phyloP scores from a whole-genome alignment of 2,888 invertebrate genomes.

The Campoletis raptor region DNA sequence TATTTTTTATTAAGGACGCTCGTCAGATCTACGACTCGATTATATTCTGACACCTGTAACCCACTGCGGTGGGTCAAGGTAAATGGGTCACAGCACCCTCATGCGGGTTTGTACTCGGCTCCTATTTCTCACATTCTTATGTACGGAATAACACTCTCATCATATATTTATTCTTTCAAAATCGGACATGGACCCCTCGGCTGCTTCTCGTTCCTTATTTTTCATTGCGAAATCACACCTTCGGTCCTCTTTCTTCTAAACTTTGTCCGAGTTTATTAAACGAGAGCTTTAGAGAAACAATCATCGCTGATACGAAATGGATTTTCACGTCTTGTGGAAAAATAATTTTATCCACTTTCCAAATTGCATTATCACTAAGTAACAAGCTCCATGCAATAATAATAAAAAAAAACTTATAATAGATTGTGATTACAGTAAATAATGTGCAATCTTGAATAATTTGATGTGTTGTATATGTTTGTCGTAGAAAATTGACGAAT shows the following conservation, averaged over 20 bases:
- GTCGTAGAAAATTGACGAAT: not conserved
- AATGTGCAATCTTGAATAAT: not conserved
- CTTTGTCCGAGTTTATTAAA: not conserved
- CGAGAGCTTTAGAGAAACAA: not conserved
- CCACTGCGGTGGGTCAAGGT: slow-evolving; percentile 83
- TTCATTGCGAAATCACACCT: not conserved
- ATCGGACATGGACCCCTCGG: not conserved
- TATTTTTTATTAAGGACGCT: slow-evolving; percentile 47
- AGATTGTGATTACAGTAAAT: not conserved
- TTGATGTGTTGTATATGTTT: not conserved
- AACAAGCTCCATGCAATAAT: not conserved
- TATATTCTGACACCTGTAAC: slow-evolving; percentile 77
- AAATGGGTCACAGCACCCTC: slow-evolving; percentile 83
- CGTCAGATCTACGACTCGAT: slow-evolving; percentile 50
- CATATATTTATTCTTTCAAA: slow-evolving; percentile 11
- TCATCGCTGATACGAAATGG: not conserved
- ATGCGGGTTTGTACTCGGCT: slow-evolving; percentile 80
- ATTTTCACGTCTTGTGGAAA: not conserved
- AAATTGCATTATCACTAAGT: not conserved
- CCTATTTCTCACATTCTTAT: slow-evolving; percentile 70
- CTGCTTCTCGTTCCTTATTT: not conserved
- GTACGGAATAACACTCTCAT: slow-evolving; percentile 27
- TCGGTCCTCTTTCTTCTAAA: not conserved
- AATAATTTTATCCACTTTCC: not conserved
- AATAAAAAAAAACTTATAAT: not conserved